Conservation (phyloP, 1,140 invertebrate genomes). For the Trigoniulus corallinus region DNA sequence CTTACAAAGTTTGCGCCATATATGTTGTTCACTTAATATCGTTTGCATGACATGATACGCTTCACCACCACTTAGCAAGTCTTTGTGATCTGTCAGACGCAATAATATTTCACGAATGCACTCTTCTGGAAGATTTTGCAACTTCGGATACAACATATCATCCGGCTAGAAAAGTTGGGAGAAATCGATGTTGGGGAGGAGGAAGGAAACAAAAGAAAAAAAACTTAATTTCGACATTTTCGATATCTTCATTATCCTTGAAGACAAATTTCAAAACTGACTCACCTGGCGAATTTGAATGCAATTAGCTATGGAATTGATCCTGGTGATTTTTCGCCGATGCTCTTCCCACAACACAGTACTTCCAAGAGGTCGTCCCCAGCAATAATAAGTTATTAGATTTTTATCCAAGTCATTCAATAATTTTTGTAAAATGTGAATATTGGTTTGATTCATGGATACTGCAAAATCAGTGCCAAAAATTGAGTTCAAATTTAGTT, state of each 20-base stretch:
- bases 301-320: slow-evolving; percentile 58
- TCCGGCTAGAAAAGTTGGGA: slow-evolving; percentile 39
- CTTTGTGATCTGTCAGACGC: slow-evolving; percentile 75
- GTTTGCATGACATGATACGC: slow-evolving; percentile 55
- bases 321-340: slow-evolving; percentile 59
- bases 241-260: neutral
- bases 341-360: slow-evolving; percentile 78
- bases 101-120: slow-evolving; percentile 79
- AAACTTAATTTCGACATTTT: neutral
- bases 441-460: slow-evolving; percentile 70
- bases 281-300: slow-evolving; percentile 34
- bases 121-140: slow-evolving; percentile 82
- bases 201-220: neutral
- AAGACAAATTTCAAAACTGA: too few relatives aligned
- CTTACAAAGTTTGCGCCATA: slow-evolving; percentile 77
- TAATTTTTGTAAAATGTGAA: slow-evolving; percentile 57
- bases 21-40: slow-evolving; percentile 67
- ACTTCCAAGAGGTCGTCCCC: slow-evolving; percentile 73
- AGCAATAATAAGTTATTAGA: slow-evolving; percentile 50
- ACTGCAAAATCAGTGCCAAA: slow-evolving; percentile 34
- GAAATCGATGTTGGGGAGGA: neutral
- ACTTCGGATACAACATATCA: slow-evolving; percentile 60
- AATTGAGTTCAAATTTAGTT: slow-evolving; percentile 1
- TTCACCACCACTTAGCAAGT: slow-evolving; percentile 55
- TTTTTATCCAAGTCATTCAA: slow-evolving; percentile 49